Evolutionary conservation across 30 jellyfish, hydroid and myxozoan genomes (phyloP).

Genomic region (Aurelia coerulea): DNA sequence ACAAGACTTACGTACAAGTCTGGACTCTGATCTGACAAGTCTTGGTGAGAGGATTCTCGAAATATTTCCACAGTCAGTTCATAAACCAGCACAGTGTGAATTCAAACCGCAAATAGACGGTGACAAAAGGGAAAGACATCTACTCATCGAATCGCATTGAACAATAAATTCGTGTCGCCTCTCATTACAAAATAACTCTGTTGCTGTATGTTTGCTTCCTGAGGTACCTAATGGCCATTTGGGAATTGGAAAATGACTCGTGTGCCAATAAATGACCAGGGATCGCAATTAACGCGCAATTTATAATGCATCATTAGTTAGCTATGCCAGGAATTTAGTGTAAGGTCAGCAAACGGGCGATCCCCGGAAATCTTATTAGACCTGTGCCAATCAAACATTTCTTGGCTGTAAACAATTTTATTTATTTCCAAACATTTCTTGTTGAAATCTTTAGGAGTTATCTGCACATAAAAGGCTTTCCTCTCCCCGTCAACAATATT

Average conservation of each 20-base stretch:
- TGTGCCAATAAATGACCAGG: not conserved
- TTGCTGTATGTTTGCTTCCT: too few relatives aligned
- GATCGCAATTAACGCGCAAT: constrained; percentile 33
- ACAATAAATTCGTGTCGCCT: constrained; percentile 6
- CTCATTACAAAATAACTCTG: not conserved
- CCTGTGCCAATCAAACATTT: too few relatives aligned
- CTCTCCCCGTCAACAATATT: not conserved
- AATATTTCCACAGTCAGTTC: constrained; percentile 48
- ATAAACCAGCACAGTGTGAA: constrained; percentile 44
- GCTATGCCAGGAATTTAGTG: constrained; percentile 48
- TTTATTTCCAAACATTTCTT: not conserved
- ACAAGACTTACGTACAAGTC: too few relatives aligned
- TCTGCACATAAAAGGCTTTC: not conserved
- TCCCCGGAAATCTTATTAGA: constrained; percentile 71
- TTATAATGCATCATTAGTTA: constrained; percentile 51
- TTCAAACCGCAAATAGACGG: constrained; percentile 53
- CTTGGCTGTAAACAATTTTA: too few relatives aligned
- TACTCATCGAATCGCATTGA: not conserved
- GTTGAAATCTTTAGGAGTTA: not conserved
- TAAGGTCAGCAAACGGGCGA: constrained; percentile 71
- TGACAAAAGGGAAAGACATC: constrained; percentile 19
- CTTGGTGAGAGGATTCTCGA: constrained; percentile 22
- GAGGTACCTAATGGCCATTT: too few relatives aligned
- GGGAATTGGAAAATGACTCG: too few relatives aligned
- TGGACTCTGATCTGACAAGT: too few relatives aligned